Percentiles rank a stretch among this genome's conserved stretches.
Conservation (phyloP, 2,888 invertebrate species). For the Plemyria rubiginata region DNA sequence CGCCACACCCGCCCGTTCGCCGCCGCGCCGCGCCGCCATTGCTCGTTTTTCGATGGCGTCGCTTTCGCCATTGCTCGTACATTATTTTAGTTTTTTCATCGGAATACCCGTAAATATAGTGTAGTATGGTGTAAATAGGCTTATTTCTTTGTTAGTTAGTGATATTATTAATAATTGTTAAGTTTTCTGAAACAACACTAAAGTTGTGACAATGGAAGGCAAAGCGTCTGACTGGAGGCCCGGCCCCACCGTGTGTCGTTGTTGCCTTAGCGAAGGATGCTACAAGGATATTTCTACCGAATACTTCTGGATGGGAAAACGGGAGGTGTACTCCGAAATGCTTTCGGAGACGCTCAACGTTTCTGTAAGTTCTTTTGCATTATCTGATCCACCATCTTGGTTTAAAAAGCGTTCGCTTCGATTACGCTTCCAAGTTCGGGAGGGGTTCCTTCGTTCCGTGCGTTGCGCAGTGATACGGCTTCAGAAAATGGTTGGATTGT, state of each 20-base stretch:
- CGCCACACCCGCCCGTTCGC: no score
- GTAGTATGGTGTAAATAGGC: slow-evolving; percentile 36
- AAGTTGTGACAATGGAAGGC: slow-evolving; percentile 64
- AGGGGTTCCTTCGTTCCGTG: slow-evolving; percentile 38
- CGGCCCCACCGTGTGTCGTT: slow-evolving; percentile 76
- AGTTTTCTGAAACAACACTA: slow-evolving; percentile 57
- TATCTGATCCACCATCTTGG: slow-evolving; percentile 36
- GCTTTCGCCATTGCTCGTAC: slow-evolving; percentile 13
- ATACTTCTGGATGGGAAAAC: slow-evolving; percentile 82
- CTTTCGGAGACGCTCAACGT: slow-evolving; percentile 69
- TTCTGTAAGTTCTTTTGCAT: slow-evolving; percentile 55
- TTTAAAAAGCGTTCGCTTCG: slow-evolving; percentile 41
- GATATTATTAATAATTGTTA: slow-evolving; percentile 47
- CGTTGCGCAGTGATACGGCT: slow-evolving; percentile 23
- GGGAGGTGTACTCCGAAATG: slow-evolving; percentile 79
- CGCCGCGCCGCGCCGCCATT: slow-evolving; percentile 9
- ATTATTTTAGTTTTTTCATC: slow-evolving; percentile 13
- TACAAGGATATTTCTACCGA: slow-evolving; percentile 81
- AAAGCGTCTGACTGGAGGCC: slow-evolving; percentile 75
- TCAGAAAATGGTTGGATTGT: slow-evolving; percentile 48
- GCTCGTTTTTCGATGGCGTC: slow-evolving; percentile 37
- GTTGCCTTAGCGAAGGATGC: slow-evolving; percentile 76
- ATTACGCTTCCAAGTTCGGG: slow-evolving; percentile 50
- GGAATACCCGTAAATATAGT: slow-evolving; percentile 11
- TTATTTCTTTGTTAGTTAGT: slow-evolving; percentile 40